Percentiles rank a stretch among this genome's conserved stretches.
These are phyloP conservation scores for Chelonus formosanus DNA, from an alignment of 2,888 invertebrate genomes.

Conservation along the genomic window DNA sequence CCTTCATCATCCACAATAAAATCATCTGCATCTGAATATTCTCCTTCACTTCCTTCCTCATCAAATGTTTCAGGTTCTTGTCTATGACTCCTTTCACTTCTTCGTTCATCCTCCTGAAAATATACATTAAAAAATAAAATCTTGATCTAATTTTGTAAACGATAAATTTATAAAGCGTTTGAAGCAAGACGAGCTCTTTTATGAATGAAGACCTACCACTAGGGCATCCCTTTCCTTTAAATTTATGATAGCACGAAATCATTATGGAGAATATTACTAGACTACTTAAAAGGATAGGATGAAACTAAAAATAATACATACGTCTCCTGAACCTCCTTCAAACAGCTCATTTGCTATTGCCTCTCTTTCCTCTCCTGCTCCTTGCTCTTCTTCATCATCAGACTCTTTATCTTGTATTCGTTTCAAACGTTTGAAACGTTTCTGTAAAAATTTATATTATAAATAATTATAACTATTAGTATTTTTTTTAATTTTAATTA, in stretches of 20 bases:
- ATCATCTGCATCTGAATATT: conserved; percentile 89
- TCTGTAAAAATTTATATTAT: conserved; percentile 62
- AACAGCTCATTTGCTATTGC: conserved; percentile 91
- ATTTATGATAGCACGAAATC: conserved; percentile 35
- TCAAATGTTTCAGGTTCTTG: conserved; percentile 74
- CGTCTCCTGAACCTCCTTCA: conserved; percentile 80
- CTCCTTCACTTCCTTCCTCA: conserved; percentile 81
- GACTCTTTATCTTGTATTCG: conserved; percentile 91
- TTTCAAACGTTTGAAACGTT: conserved; percentile 85
- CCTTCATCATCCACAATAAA: conserved; percentile 98
- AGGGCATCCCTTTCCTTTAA: conserved; percentile 49
- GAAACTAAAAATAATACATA: conserved; percentile 64
- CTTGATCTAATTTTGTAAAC: neutral
- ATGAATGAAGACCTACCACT: conserved; percentile 43
- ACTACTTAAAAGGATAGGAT: neutral
- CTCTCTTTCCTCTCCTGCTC: conserved; percentile 80
- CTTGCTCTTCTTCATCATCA: conserved; percentile 85
- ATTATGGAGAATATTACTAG: conserved; percentile 12
- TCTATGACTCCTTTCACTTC: conserved; percentile 73
- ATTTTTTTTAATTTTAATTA: no score
- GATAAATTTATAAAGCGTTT: no score
- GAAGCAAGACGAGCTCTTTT: no score
- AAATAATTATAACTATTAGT: no score
- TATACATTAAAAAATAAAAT: conserved; percentile 5
- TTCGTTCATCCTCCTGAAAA: conserved; percentile 78